Conservation (phyloP, 2,797 vertebrate species). For the Poliocrania exsul region DNA sequence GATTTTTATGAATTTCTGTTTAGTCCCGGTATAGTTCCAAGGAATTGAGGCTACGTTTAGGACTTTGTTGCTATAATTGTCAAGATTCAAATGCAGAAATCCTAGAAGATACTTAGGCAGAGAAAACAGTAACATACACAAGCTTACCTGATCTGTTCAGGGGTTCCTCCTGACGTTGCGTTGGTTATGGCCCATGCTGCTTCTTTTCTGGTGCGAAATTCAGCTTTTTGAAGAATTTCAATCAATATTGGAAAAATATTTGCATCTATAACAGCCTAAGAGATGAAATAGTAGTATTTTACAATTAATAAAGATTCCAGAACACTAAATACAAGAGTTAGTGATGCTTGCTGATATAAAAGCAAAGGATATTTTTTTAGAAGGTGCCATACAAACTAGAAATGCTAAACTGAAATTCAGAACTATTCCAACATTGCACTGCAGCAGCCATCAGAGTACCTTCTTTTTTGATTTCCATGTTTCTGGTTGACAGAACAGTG, state of each 20-base stretch:
- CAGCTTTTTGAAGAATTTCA: constrained; percentile 93
- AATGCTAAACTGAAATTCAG: neutral
- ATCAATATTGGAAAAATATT: constrained; percentile 93
- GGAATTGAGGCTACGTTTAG: neutral
- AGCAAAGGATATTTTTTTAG: neutral
- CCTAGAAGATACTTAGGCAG: neutral
- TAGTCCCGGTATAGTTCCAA: neutral
- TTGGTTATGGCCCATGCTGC: constrained; percentile 97
- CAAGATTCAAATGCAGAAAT: neutral
- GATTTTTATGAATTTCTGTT: neutral
- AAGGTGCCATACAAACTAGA: neutral
- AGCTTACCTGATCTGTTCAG: constrained; percentile 85
- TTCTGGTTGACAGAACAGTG: neutral
- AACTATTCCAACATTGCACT: neutral
- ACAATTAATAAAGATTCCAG: neutral
- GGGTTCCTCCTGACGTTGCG: constrained; percentile 91
- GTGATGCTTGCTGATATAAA: neutral
- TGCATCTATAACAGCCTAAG: constrained; percentile 92
- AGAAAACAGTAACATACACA: neutral
- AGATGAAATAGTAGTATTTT: neutral
- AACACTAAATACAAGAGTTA: neutral
- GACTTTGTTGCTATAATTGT: neutral
- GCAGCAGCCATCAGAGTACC: neutral
- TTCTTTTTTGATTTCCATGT: neutral
- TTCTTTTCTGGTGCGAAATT: constrained; percentile 96